Base-by-base conservation (phyloP, 2,888 invertebrate species). In the Mongoloraphidia duomilia region DNA sequence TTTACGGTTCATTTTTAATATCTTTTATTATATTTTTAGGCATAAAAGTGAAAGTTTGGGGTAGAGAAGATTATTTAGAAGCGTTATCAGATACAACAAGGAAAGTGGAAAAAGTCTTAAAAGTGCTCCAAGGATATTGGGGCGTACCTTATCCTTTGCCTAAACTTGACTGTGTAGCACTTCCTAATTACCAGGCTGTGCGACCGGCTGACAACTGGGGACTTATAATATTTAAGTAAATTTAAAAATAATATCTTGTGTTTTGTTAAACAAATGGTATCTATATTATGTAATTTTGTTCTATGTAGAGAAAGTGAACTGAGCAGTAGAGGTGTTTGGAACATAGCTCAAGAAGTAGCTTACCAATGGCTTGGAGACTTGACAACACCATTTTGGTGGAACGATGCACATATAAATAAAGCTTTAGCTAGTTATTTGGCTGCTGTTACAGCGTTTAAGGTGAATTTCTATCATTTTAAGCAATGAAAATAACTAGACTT, bases 151-250 rank as follows among this genome's bases (percentile, higher is more conserved):
- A 82, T 52, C 82, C 83, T 0, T 60, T 87, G 39, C 70, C 74
- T 0, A 80, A 80, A 60, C 63, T 88, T 53, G 85, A 88, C 61
- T 67, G 87, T 2, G 72, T 88, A 0, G 84, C 84, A 0, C 66
- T 87, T 45, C 88, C 88, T 0, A 79, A 77, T 53, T 80, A 83
- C 54, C 73, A 76, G 53, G 79, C 81, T 0, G 77, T 80, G 2
- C 79, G 80, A 55, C 83, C 86, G 0, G 79, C 81, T 4, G 86
- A 87, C 58, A 82, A 79, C 59, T 88, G 86, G 86, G 88, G 88
- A 4, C 69, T 88, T 2, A 74, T 87, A 54, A 71, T 85, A 37
- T 84, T 86, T 62, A 85, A 80, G 87, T 87, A 70, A 70, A 70
- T 63, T n/a, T n/a, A 45, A 13, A 46, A 38, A 47, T 34, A 6